Percentiles rank a stretch among this genome's conserved stretches.
Evolutionary conservation across 2,888 invertebrate species (phyloP).

Genomic region (Agriopis marginaria): DNA sequence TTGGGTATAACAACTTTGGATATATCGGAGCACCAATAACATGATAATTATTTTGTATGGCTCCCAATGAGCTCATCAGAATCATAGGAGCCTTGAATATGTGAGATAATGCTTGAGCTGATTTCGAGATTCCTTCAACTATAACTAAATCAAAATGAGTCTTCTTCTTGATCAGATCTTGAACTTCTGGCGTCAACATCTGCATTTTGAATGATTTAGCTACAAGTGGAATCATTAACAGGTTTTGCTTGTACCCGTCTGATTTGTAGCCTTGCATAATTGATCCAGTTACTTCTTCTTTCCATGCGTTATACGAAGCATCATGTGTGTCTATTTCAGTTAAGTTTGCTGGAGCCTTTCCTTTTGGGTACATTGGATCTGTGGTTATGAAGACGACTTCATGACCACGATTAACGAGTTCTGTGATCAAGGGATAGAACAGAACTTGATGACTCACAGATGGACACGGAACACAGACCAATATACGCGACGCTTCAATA

Average conservation of each 20-base stretch:
- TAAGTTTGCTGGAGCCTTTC: constrained; percentile 49
- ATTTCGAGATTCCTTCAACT: constrained; percentile 46
- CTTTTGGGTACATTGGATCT: constrained; percentile 55
- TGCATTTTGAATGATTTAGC: constrained; percentile 46
- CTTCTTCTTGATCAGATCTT: constrained; percentile 47
- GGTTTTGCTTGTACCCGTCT: constrained; percentile 34
- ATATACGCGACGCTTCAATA: constrained; percentile 16
- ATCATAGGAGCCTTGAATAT: constrained; percentile 57
- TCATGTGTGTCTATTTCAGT: constrained; percentile 31
- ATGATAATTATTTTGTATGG: constrained; percentile 38
- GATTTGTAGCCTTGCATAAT: constrained; percentile 31
- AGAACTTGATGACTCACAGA: constrained; percentile 23
- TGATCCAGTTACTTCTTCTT: not conserved
- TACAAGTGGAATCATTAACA: constrained; percentile 6
- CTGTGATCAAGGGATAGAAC: constrained; percentile 14
- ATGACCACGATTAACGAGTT: constrained; percentile 57
- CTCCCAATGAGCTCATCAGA: constrained; percentile 55
- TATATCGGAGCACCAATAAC: constrained; percentile 46
- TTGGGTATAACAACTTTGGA: constrained; percentile 47
- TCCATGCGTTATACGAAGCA: constrained; percentile 5
- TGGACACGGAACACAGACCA: constrained; percentile 22
- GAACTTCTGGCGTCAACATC: constrained; percentile 45
- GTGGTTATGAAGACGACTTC: constrained; percentile 67
- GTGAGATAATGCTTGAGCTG: constrained; percentile 48
- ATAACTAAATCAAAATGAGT: constrained; percentile 57